Percentiles rank a stretch among this genome's conserved stretches.
phyloP scores from a whole-genome alignment of 2,888 invertebrate genomes.

The Volucella inflata region DNA sequence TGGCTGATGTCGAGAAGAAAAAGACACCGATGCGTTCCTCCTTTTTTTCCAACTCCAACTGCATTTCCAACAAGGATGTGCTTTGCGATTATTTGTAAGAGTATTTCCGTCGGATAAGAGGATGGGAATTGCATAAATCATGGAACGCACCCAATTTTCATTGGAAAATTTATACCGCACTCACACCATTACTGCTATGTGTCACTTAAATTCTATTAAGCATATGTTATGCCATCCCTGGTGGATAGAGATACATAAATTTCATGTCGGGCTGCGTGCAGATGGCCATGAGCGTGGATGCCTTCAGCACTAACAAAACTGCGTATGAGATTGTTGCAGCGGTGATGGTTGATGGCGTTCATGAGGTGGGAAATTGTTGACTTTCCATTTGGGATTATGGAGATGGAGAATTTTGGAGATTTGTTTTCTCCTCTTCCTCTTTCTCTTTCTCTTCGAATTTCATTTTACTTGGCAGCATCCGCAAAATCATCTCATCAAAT shows the following conservation, averaged over 20 bases:
- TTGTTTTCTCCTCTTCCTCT: constrained; percentile 27
- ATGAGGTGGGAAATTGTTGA: constrained; percentile 47
- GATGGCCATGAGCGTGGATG: constrained; percentile 51
- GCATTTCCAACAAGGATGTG: constrained; percentile 55
- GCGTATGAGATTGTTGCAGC: constrained; percentile 47
- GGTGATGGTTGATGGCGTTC: background rate
- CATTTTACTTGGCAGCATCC: constrained; percentile 28
- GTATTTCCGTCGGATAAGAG: constrained; percentile 47
- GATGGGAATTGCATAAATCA: constrained; percentile 68
- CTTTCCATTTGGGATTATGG: constrained; percentile 72
- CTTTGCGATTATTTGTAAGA: constrained; percentile 72
- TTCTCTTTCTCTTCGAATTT: background rate
- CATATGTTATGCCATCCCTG: constrained; percentile 61
- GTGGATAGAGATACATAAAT: constrained; percentile 31
- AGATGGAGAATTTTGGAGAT: constrained; percentile 32
- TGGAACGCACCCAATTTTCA: constrained; percentile 70
- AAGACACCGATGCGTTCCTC: too few relatives aligned
- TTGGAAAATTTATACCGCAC: constrained; percentile 55
- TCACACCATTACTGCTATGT: constrained; percentile 60
- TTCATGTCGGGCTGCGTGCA: constrained; percentile 44
- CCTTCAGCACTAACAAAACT: constrained; percentile 31
- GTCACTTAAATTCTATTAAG: constrained; percentile 70
- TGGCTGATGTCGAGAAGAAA: background rate
- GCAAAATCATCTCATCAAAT: constrained; percentile 65
- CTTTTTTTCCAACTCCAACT: background rate